phyloP scores from a whole-genome alignment of 1,140 invertebrate genomes.

The Linepithema humile region DNA sequence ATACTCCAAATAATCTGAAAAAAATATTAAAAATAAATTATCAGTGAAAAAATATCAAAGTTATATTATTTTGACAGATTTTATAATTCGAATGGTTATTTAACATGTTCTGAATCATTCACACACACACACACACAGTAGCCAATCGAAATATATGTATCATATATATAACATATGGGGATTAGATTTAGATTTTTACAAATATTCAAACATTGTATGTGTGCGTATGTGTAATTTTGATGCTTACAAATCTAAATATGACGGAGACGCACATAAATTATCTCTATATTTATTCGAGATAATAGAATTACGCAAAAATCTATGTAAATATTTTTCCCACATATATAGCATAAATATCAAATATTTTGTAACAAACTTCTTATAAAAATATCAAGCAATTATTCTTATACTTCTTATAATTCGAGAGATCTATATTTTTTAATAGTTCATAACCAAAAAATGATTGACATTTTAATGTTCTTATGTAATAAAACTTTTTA shows the following conservation, averaged over 20 bases:
- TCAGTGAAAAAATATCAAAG: no score
- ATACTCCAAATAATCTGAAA: not conserved
- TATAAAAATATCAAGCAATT: not conserved
- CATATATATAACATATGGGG: no score
- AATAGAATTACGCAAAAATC: not conserved
- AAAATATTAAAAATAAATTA: not conserved
- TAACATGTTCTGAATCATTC: not conserved
- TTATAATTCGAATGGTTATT: not conserved
- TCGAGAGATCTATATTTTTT: no score
- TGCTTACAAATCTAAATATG: not conserved
- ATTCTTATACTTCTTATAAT: no score
- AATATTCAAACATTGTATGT: not conserved
- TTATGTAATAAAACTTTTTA: no score
- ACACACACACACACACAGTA: not conserved
- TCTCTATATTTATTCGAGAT: no score
- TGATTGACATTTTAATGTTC: no score
- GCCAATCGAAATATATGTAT: not conserved
- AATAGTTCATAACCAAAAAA: no score
- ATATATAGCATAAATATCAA: not conserved
- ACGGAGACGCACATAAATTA: no score
- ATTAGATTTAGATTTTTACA: no score
- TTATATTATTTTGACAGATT: not conserved
- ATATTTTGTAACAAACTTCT: not conserved
- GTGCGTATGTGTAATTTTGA: no score
- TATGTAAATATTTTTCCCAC: not conserved